Evolutionary conservation across 2,113 vertebrate species (phyloP), one percentile per base, ranked within the genome.

Genomic region (Callipepla squamata): DNA sequence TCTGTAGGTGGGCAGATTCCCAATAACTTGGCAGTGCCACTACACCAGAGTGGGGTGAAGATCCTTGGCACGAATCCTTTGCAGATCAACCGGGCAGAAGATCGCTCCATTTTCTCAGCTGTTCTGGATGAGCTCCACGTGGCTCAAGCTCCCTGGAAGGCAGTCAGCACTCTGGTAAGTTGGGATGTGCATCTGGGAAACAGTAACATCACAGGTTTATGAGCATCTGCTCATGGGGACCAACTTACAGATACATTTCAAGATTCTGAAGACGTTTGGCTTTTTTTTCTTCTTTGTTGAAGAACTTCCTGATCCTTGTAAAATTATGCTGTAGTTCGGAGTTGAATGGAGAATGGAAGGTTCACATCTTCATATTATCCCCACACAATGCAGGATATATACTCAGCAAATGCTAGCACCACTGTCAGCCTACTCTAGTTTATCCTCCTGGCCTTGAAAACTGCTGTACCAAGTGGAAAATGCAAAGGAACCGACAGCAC

Each of bases 1-100:
- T 99, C 99, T 32, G 99, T 99, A 0, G 99, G 99, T 4, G 99
- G 99, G 22, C 99, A 99, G 97, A 99, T 99, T 93, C 99, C 99
- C 58, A 99, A 99, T 94, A 99, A 99, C 94, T 90, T 99, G 96
- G 99, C 99, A 1, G 95, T 98, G 34, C 99, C 99, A 1, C 91
- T 99, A 45, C 97, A 98, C 93, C 97, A 94, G 93, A 99, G 95
- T 7, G 98, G 98, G 11, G 98, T 99, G 87, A 98, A 98, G 87
- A 98, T 99, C 94, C 98, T 99, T 94, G 99, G 99, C 69, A 99
- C 99, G 0, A 98, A 95, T 77, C 99, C 99, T 9, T 59, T 98
- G 92, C 98, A 99, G 96, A 98, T 99, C 4, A 97, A 99, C 96
- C 97, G 97, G 38, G 99, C 99, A 3, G 99, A 99, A 95, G 99